Base-by-base conservation (phyloP, 2,797 vertebrate species). In the Cottoperca gobio region DNA sequence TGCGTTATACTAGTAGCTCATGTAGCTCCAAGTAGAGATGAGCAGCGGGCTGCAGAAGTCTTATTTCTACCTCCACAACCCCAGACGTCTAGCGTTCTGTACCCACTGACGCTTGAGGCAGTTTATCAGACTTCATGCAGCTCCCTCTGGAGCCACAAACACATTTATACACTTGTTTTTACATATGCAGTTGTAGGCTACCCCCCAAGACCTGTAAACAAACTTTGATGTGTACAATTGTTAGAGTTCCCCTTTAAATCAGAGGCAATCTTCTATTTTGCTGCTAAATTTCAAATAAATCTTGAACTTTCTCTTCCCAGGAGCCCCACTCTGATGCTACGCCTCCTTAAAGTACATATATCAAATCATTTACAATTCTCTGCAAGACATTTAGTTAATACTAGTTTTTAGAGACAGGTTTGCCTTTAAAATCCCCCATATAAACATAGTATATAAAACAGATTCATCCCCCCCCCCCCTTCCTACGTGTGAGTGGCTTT, bases 401-500 rank as follows among this genome's bases (percentile, higher is more conserved):
- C 6, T n/a, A 43, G 10, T 42, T 40, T 58, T 40, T 16, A 8
- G 4, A 23, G 8, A 42, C 40, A 45, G 33, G 11, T 48, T 62
- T 46, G 42, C 13, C 43, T 40, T 42, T 46, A 39, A 66, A 48
- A 49, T 53, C 31, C 46, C 9, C 28, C n/a, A 39, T 0, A 68
- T 9, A 58, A 5, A 60, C 42, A 40, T 6, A 46, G 17, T 8
- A 17, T 12, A 48, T n/a, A n/a, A n/a, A n/a, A n/a, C n/a, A n/a
- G n/a, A n/a, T n/a, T n/a, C n/a, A n/a, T n/a, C n/a, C n/a, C n/a
- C n/a, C n/a, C n/a, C n/a, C n/a, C n/a, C n/a, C n/a, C 33, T 50
- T 43, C 17, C 48, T 17, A 3, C 70, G 26, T n/a, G 24, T 59
- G 70, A 78, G 57, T 78, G 3, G 55, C 57, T 84, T 61, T 62